A percentile compares a stretch with the other conserved stretches of the same genome.
Conservation (phyloP, 2,888 invertebrate genomes). For the Ophion slaviceki region DNA sequence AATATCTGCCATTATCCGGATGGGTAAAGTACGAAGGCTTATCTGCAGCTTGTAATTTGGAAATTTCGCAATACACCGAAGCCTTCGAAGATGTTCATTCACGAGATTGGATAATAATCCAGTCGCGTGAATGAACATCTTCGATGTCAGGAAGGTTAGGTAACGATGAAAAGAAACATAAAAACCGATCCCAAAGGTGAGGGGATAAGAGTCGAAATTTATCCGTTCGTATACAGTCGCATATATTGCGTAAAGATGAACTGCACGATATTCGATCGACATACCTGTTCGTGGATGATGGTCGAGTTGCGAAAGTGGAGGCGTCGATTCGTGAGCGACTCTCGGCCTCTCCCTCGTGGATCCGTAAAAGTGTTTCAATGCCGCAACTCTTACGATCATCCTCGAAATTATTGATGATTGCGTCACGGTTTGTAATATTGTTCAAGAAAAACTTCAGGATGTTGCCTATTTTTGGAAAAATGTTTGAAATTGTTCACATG, state of each 20-base stretch:
- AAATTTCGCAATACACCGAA: background rate
- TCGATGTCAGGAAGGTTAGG: conserved; percentile 15
- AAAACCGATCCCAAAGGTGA: background rate
- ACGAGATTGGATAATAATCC: conserved; percentile 2
- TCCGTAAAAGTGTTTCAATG: conserved; percentile 18
- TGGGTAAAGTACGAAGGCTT: background rate
- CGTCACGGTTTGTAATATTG: background rate
- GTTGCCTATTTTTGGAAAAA: background rate
- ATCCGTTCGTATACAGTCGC: background rate
- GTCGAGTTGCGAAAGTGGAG: conserved; percentile 48
- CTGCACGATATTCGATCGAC: conserved; percentile 34
- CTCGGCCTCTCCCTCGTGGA: background rate
- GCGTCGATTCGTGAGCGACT: conserved; percentile 9
- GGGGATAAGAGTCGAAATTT: background rate
- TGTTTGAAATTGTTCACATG: background rate
- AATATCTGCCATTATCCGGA: conserved; percentile 19
- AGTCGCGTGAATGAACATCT: conserved; percentile 3
- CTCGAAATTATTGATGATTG: conserved; percentile 12
- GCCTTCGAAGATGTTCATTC: background rate
- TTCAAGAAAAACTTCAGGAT: background rate
- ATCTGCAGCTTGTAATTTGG: conserved; percentile 19
- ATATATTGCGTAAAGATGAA: conserved; percentile 8
- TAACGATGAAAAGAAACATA: conserved; percentile 4
- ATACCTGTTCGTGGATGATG: conserved; percentile 24
- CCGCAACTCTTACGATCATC: conserved; percentile 39